A percentile compares a stretch with the other conserved stretches of the same genome.
Conservation (phyloP, 2,113 vertebrate genomes). For the Toxotes jaculatrix region DNA sequence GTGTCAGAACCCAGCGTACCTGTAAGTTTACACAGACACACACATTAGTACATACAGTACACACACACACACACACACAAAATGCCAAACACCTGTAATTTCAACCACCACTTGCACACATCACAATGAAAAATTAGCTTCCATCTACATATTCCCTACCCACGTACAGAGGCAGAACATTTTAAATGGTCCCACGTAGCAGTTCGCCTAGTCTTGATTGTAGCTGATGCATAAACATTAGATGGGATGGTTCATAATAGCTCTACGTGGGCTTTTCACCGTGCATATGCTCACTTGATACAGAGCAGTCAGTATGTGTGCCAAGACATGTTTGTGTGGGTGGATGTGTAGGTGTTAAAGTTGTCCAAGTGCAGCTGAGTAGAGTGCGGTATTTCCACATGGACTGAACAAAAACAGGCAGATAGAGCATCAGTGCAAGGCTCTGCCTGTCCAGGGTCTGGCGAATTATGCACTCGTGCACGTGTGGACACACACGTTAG, state of each 20-base stretch:
- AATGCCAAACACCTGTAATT: not conserved
- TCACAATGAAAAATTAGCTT: constrained; percentile 37
- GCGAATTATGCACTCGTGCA: not conserved
- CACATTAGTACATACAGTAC: not conserved
- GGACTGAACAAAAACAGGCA: constrained; percentile 36
- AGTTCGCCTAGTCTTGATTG: constrained; percentile 60
- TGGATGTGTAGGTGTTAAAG: constrained; percentile 76
- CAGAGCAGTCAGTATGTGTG: constrained; percentile 69
- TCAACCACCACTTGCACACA: constrained; percentile 12
- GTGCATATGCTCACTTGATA: constrained; percentile 75
- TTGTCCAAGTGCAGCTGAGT: constrained; percentile 69
- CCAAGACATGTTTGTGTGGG: constrained; percentile 81
- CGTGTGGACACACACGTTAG: not conserved
- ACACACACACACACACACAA: not conserved
- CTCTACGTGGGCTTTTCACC: constrained; percentile 69
- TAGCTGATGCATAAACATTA: constrained; percentile 80
- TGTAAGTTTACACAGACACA: constrained; percentile 78
- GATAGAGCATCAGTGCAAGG: constrained; percentile 41
- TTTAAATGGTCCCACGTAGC: constrained; percentile 53
- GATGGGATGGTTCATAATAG: constrained; percentile 69
- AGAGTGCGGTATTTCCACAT: constrained; percentile 53
- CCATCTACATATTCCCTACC: constrained; percentile 54
- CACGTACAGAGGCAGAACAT: constrained; percentile 41
- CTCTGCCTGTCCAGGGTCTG: constrained; percentile 27
- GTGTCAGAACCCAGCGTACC: constrained; percentile 93